Percentiles rank a stretch among this genome's conserved stretches.
phyloP scores from a whole-genome alignment of 1,140 invertebrate genomes.

The Mercenaria mercenaria region DNA sequence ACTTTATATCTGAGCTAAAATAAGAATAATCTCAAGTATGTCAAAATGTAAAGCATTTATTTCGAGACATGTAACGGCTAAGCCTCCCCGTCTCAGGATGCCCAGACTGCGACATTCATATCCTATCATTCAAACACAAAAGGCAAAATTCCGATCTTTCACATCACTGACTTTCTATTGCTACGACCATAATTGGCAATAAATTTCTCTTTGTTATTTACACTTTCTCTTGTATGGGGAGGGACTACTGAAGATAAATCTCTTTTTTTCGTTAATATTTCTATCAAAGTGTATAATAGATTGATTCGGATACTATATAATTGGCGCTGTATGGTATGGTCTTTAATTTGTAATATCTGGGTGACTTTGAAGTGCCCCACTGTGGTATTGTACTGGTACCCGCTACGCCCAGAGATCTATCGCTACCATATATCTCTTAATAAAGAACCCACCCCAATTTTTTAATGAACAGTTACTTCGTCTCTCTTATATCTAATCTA shows the following conservation, averaged over 20 bases:
- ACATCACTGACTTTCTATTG: neutral
- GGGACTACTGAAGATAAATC: neutral
- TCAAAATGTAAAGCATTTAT: neutral
- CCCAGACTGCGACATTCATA: neutral
- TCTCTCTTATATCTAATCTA: no score
- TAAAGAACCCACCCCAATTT: no score
- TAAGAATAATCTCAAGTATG: no score
- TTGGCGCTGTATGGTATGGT: neutral
- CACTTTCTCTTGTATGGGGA: constrained; percentile 18
- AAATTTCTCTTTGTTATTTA: constrained; percentile 28
- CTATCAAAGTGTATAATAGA: neutral
- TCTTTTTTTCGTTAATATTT: constrained; percentile 29
- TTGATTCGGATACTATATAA: neutral
- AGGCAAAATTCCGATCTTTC: constrained; percentile 20
- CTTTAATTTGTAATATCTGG: neutral
- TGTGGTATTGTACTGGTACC: neutral
- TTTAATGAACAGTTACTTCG: no score
- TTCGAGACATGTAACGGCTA: neutral
- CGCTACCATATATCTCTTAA: no score
- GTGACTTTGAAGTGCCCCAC: neutral
- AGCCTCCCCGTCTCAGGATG: neutral
- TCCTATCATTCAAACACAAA: neutral
- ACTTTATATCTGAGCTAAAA: no score
- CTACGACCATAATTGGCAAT: constrained; percentile 19
- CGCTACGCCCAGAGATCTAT: neutral